Base-by-base conservation (phyloP, 2,797 vertebrate species). In the Cercopithecus hamlyni region DNA sequence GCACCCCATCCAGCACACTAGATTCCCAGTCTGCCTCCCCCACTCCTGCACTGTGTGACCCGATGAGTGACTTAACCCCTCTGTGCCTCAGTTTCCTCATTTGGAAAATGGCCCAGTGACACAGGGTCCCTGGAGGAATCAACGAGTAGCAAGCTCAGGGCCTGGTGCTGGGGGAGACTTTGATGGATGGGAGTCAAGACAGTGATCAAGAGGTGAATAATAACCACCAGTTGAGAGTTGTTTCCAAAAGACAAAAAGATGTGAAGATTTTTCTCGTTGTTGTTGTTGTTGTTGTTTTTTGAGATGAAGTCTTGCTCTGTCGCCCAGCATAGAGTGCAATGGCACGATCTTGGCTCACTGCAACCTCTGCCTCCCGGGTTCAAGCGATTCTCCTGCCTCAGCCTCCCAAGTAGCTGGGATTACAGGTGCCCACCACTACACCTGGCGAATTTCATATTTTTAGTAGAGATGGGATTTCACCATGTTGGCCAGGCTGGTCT, bases 61-160 rank as follows among this genome's bases (percentile, higher is more conserved):
- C 2, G 0, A 48, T 57, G 55, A 45, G 13, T 15, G 4, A 57
- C 52, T n/a, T 39, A 57, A 67, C 72, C 27, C 58, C 26, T 81
- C 90, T 55, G 48, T 88, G 93, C 85, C 94, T 77, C 43, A 24
- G 77, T 93, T 86, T 93, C 81, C 50, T 73, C 36, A 0, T 79
- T 64, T 36, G 82, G 73, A 52, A 95, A 95, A 22, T 0, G 20
- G 36, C 45, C 8, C 4, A 3, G 72, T 83, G 91, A 22, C 41
- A 36, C 1, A 82, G 64, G 43, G n/a, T 64, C 52, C 41, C 30
- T 17, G 6, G 87, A 85, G n/a, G 41, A 73, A 45, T 36, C 20
- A 2, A 5, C 1, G 5, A 58, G 73, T 5, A 33, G 27, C 45
- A 73, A 81, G 39, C 17, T 77, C 10, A 30, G 39, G 41, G 45